phyloP scores from a whole-genome alignment of 2,888 invertebrate genomes.

The Drosophila multiciliata region DNA sequence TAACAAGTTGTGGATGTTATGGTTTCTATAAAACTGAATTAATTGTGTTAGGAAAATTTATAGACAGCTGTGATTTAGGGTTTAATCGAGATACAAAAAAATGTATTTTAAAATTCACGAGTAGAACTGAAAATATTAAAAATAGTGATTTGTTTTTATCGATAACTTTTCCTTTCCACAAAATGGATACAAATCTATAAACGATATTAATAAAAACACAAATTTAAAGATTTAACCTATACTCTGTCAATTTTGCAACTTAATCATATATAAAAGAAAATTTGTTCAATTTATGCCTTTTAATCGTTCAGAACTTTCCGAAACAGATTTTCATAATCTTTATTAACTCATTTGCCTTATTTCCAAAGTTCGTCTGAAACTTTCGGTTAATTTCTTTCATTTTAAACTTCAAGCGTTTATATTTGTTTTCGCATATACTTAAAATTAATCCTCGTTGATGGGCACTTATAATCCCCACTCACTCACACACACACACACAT shows the following conservation, averaged over 20 bases:
- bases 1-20: not conserved
- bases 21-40: not conserved
- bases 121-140: not conserved
- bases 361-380: constrained; percentile 2
- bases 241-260: not conserved
- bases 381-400: constrained; percentile 1
- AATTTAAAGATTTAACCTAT: not conserved
- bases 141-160: not conserved
- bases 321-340: not conserved
- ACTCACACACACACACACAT: not conserved
- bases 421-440: constrained; percentile 14
- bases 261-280: not conserved
- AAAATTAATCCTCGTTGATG: constrained; percentile 27
- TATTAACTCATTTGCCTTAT: constrained; percentile 4
- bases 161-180: not conserved
- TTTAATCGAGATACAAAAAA: not conserved
- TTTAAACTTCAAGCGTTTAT: constrained; percentile 11
- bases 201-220: not conserved
- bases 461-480: constrained; percentile 5
- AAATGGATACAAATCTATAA: not conserved
- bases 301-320: not conserved
- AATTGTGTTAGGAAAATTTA: not conserved
- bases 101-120: not conserved
- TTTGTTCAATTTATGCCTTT: not conserved
- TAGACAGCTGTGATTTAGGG: not conserved